Base-by-base conservation (phyloP, 1,140 invertebrate genomes). In the Zaprionus kolodkinae region DNA sequence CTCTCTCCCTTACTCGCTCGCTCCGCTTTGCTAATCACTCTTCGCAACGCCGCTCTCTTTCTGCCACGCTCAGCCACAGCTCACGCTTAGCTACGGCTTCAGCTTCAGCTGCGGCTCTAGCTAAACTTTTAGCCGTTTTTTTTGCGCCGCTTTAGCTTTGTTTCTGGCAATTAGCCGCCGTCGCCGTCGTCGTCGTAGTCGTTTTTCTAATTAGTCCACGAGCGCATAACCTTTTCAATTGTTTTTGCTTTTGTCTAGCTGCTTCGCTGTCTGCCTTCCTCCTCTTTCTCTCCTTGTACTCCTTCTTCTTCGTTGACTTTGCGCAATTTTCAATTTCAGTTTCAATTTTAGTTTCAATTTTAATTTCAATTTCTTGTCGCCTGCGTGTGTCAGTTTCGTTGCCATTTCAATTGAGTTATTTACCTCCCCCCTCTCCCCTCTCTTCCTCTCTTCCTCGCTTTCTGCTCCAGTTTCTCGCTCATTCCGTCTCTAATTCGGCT, bases 381-480 rank as follows among this genome's bases (percentile, higher is more conserved):
- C 84, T 80, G 80, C 84, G 85, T 84, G 85, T 89, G 85, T 89
- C 84, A 88, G 85, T 89, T 88, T 71, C 85, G 81, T 88, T 88
- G 84, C 80, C 84, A 84, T 88, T 89, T 88, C 85, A 89, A 88
- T 89, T 88, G 85, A 88, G 85, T 88, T 89, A 88, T 88, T 88
- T 88, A 66, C 81, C 71, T 9, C 27, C 7, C 48, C n/a, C 33
- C 11, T 33, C n/a, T 11, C n/a, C 10, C 13, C 3, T 3, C 55
- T 15, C 30, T 43, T 33, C 12, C 35, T 21, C 25, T 48, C 52
- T 33, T 17, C 17, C 33, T 38, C 35, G 30, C 13, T 30, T 30
- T 30, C 27, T 61, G 63, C 61, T 69, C 54, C 61, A 43, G 35
- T 78, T 57, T 36, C 36, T 67, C 50, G 38, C 27, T 35, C 50